Evolutionary conservation across 2,888 invertebrate species (phyloP), one percentile per base, ranked within the genome.

Genomic region (Andrena flavipes): DNA sequence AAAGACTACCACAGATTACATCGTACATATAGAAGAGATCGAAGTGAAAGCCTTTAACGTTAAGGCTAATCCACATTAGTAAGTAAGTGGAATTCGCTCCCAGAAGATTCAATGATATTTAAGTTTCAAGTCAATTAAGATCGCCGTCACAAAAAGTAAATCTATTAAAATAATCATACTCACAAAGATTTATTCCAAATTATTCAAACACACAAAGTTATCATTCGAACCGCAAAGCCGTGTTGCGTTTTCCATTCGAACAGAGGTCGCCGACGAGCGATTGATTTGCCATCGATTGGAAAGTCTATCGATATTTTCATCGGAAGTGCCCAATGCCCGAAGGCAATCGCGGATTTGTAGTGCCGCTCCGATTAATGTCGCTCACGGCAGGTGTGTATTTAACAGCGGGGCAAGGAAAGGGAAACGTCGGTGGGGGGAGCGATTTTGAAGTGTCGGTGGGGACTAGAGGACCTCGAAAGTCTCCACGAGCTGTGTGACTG

Each of bases 391-490:
- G 23, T 71, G 23, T 71, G 72, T 80, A 77, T 71, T 77, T 63
- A 67, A 49, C 29, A 35, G 49, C 59, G 59, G 33, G 74, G 69
- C 71, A 71, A 60, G 69, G 68, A 79, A 80, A 73, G 85, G 76
- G 73, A 59, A 68, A 68, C 67, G 35, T 60, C 56, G 42, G 59
- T 67, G 81, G 76, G 84, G 42, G 78, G 51, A 65, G 54, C n/a
- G 63, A 74, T 76, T 63, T 82, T 70, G 68, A 70, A 75, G 63
- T 60, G 64, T 82, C 86, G 88, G 91, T 90, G 86, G 91, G 90
- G 91, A 86, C 84, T 84, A 88, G 89, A 84, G 85, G 87, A 90
- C 89, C 90, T 92, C 88, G 92, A 92, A 92, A 93, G 92, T 91
- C 88, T 89, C 87, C 80, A 87, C 83, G 84, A 84, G 86, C 86